Conservation (phyloP, 2,797 vertebrate species). For the Bovichtus variegatus region DNA sequence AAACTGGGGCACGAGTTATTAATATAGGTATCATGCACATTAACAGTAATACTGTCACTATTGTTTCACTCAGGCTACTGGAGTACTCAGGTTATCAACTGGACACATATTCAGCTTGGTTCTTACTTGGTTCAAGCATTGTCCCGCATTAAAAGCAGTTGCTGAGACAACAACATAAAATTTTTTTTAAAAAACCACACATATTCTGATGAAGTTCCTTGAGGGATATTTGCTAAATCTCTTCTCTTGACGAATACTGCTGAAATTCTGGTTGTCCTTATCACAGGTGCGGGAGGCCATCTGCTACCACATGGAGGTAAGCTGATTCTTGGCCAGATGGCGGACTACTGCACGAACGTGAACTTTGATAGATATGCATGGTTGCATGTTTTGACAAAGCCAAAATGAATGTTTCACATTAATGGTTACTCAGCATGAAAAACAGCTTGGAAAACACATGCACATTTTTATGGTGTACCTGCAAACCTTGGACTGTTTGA, state of each 20-base stretch:
- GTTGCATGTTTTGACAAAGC: constrained; percentile 49
- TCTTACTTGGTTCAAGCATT: background rate
- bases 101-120: background rate
- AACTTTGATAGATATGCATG: constrained; percentile 43
- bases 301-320: constrained; percentile 74
- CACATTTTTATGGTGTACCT: constrained; percentile 56
- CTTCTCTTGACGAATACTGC: background rate
- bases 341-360: constrained; percentile 34
- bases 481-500: constrained; percentile 44
- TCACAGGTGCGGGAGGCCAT: constrained; percentile 71
- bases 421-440: constrained; percentile 53
- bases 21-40: background rate
- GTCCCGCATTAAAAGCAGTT: background rate
- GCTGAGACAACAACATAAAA: background rate
- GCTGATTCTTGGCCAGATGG: constrained; percentile 22
- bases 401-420: constrained; percentile 67
- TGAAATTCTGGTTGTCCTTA: constrained; percentile 26
- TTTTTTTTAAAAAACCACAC: background rate
- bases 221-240: background rate
- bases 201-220: background rate
- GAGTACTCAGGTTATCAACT: background rate
- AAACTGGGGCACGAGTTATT: background rate
- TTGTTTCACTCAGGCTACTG: background rate
- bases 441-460: constrained; percentile 65
- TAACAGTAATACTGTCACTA: background rate